phyloP scores from a whole-genome alignment of 2,797 vertebrate species.

The Chanos chanos region DNA sequence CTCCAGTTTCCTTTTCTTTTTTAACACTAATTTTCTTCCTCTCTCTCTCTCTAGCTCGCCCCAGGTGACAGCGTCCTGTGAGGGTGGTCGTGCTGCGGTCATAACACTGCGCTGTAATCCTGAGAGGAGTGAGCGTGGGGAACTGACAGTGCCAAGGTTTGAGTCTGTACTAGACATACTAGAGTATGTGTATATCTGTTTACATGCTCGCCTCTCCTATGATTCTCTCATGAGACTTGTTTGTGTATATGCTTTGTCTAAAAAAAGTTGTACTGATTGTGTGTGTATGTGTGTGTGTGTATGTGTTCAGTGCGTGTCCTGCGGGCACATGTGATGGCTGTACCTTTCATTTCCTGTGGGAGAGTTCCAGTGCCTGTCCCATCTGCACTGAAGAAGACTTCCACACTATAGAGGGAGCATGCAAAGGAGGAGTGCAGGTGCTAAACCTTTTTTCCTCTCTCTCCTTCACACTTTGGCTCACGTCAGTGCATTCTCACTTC shows the following conservation, averaged over 20 bases:
- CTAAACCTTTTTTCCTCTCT: neutral
- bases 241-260: too few species aligned
- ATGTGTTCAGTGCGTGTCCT: constrained; percentile 78
- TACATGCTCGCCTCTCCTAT: neutral
- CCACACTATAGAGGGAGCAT: constrained; percentile 91
- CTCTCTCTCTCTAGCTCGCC: constrained; percentile 73
- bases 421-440: constrained; percentile 89
- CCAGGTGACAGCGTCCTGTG: constrained; percentile 83
- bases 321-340: constrained; percentile 95
- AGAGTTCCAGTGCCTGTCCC: constrained; percentile 90
- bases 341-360: constrained; percentile 90
- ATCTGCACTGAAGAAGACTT: constrained; percentile 87
- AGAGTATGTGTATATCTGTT: neutral
- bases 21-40: neutral
- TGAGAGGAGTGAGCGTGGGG: constrained; percentile 72
- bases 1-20: too few species aligned
- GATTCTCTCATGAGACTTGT: neutral
- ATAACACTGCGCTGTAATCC: constrained; percentile 88
- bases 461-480: neutral
- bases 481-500: neutral
- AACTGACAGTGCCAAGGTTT: constrained; percentile 89
- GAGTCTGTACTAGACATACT: too few species aligned
- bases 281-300: constrained; percentile 4
- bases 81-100: constrained; percentile 83
- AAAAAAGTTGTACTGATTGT: neutral